Evolutionary conservation across 2,888 invertebrate genomes (phyloP), one percentile per base, ranked within the genome.

Genomic region (Tetanocera ferruginea): DNA sequence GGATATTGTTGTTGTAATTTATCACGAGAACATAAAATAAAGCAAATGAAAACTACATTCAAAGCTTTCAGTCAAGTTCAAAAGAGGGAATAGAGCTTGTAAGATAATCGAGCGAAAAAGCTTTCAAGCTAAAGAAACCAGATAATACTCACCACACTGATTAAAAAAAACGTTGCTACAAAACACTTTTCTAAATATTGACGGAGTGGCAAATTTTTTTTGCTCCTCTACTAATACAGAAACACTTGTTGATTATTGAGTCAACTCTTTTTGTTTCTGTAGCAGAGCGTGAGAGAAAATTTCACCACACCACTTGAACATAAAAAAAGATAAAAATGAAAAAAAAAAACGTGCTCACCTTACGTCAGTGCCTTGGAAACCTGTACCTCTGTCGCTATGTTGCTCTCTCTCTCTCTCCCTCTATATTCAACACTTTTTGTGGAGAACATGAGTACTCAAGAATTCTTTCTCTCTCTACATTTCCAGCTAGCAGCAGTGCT

Each of bases 41-140:
- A 28, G 11, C 0, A 57, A 60, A 28, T 11, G 25, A 28, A 25
- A 28, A 25, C 4, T 28, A 4, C 6, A 37, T 9, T 67, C 9
- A 6, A 34, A 67, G 67, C 67, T 67, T 67, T 67, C 34, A 37
- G 34, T 31, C 23, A 19, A 34, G 43, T 67, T 67, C 23, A 17
- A 43, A 66, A 66, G 34, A 11, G 11, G 25, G 25, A 66, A 66
- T 66, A 9, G 5, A 17, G 28, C 5, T 34, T 34, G 66, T 31
- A 66, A 3, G 8, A 34, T 34, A 25, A 9, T 0, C n/a, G 19
- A 34, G 66, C 25, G 8, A 34, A 28, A 66, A 66, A 34, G 43
- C 43, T 43, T 43, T 43, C 14, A 43, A 37, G 37, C 37, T 8
- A 37, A 8, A 37, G 8, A 37, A 11, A 14, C 43, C 1, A 1